These are phyloP conservation scores for Rhopalosiphum maidis DNA, from an alignment of 1,140 invertebrate genomes.

Conservation along the genomic window DNA sequence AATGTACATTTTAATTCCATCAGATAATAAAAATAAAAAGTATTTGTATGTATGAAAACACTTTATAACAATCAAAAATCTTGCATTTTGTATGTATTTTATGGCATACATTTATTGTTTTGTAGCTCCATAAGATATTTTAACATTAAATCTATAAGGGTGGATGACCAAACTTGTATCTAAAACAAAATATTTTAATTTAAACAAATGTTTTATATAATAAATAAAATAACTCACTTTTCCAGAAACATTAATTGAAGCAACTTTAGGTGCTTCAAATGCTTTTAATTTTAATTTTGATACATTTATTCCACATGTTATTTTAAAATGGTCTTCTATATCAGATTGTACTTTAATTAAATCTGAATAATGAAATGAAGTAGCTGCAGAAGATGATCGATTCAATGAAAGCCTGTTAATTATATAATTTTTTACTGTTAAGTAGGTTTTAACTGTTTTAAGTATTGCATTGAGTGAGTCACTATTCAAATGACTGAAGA, in stretches of 20 bases:
- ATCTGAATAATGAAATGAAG: slow-evolving; percentile 47
- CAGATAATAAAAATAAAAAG: background rate
- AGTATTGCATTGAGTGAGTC: background rate
- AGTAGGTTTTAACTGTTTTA: background rate
- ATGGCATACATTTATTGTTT: slow-evolving; percentile 6
- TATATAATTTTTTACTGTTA: background rate
- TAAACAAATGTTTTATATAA: background rate
- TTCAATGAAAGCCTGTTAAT: slow-evolving; percentile 24
- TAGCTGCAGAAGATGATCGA: background rate
- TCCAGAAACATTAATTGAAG: slow-evolving; percentile 41
- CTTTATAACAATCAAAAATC: background rate
- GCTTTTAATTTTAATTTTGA: slow-evolving; percentile 51
- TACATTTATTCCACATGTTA: slow-evolving; percentile 45
- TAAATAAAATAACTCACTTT: slow-evolving; percentile 47
- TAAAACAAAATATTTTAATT: background rate
- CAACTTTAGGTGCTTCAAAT: slow-evolving; percentile 45
- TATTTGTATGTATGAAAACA: background rate
- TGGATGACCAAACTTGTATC: slow-evolving; percentile 12
- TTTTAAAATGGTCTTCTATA: slow-evolving; percentile 49
- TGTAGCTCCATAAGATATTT: slow-evolving; percentile 40
- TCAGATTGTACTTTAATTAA: slow-evolving; percentile 46
- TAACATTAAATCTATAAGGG: slow-evolving; percentile 48
- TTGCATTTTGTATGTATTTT: background rate
- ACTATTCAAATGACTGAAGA: background rate
- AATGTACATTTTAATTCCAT: background rate